Percentiles rank a stretch among this genome's conserved stretches.
These are phyloP conservation scores for Danionella dracula DNA, from an alignment of 2,797 vertebrate genomes.

Conservation along the genomic window DNA sequence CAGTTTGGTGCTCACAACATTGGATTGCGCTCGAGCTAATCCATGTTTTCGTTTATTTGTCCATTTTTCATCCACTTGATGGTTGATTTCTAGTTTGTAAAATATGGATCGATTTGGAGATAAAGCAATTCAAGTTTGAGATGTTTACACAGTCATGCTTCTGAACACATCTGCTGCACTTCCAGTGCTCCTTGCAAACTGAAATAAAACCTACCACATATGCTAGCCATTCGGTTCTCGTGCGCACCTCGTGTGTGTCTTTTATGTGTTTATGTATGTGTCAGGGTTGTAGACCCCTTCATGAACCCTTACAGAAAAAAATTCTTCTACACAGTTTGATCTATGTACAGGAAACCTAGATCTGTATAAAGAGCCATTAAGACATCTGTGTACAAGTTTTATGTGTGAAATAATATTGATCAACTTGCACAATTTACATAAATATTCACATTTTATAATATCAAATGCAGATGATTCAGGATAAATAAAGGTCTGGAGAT, in stretches of 20 bases:
- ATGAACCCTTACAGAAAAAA: slow-evolving; percentile 14
- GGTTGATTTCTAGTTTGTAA: slow-evolving; percentile 15
- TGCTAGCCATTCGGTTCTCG: slow-evolving; percentile 57
- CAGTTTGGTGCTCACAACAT: not conserved
- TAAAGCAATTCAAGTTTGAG: slow-evolving; percentile 15
- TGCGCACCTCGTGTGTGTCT: slow-evolving; percentile 20
- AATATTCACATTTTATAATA: too few species aligned
- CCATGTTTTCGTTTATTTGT: not conserved
- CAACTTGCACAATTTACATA: too few species aligned
- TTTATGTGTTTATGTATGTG: slow-evolving; percentile 30
- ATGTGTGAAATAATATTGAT: too few species aligned
- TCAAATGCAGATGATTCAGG: too few species aligned
- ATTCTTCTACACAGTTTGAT: not conserved
- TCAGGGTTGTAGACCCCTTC: slow-evolving; percentile 36
- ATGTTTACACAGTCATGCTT: slow-evolving; percentile 57
- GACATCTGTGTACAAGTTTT: not conserved
- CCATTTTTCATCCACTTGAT: slow-evolving; percentile 14
- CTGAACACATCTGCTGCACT: slow-evolving; percentile 40
- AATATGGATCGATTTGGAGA: slow-evolving; percentile 6
- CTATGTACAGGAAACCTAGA: not conserved
- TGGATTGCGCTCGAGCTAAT: not conserved
- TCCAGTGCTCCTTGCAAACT: slow-evolving; percentile 49
- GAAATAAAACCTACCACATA: slow-evolving; percentile 53
- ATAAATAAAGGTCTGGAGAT: too few species aligned
- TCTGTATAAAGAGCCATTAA: not conserved